Percentiles rank a stretch among this genome's conserved stretches.
These are phyloP conservation scores for Catalaphyllia jardinei DNA, from an alignment of 64 coral and sea anemone genomes.

Conservation along the genomic window DNA sequence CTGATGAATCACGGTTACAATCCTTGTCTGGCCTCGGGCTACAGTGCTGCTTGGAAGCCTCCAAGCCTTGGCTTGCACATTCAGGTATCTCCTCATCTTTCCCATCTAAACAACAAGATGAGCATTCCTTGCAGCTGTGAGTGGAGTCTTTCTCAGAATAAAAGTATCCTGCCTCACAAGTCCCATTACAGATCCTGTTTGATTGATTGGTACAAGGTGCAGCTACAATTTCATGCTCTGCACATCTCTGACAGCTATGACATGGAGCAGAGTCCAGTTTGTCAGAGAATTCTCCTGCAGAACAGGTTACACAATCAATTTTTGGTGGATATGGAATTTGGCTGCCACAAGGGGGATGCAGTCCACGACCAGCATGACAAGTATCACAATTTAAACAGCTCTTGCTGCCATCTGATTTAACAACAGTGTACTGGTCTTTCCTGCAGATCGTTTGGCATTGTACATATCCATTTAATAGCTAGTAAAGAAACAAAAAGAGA, in stretches of 20 bases:
- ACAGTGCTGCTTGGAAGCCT: background rate
- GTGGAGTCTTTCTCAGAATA: background rate
- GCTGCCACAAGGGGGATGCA: background rate
- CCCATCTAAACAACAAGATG: constrained; percentile 7
- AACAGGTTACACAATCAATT: background rate
- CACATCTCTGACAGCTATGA: background rate
- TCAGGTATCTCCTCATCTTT: background rate
- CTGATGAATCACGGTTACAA: background rate
- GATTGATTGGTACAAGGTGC: background rate
- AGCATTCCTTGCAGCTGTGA: background rate
- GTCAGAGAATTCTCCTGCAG: background rate
- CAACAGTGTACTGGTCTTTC: background rate
- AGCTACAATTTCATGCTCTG: background rate
- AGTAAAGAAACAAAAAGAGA: background rate
- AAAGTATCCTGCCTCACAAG: background rate
- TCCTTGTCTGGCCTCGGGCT: background rate
- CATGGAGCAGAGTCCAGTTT: background rate
- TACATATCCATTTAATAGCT: background rate
- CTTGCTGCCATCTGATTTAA: background rate
- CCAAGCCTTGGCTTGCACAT: background rate
- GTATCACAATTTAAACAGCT: background rate
- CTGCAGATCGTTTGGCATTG: background rate
- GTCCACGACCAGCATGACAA: background rate
- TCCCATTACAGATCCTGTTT: constrained; percentile 3
- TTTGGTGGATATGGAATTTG: background rate